A percentile compares a stretch with the other conserved stretches of the same genome.
phyloP scores from a whole-genome alignment of 2,113 vertebrate genomes.

The Pipa parva region DNA sequence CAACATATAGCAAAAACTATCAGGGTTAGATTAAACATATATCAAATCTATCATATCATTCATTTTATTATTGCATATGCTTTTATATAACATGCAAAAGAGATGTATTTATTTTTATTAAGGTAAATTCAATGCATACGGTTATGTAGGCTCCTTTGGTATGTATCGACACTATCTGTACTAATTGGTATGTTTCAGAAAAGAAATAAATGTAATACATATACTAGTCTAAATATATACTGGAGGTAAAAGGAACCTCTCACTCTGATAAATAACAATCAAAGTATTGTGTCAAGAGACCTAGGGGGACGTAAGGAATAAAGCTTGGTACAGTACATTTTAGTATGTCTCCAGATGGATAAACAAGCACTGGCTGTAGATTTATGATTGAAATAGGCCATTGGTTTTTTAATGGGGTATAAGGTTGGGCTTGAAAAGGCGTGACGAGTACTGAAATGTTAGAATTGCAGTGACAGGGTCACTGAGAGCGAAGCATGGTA shows the following conservation, averaged over 20 bases:
- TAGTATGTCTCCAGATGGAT: background rate
- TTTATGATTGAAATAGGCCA: background rate
- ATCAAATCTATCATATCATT: constrained; percentile 8
- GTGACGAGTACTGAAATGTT: background rate
- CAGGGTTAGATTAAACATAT: constrained; percentile 22
- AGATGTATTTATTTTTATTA: background rate
- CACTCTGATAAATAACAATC: constrained; percentile 9
- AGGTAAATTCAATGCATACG: background rate
- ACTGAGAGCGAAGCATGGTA: background rate
- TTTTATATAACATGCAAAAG: background rate
- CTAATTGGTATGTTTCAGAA: background rate
- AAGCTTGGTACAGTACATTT: background rate
- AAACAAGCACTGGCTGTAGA: background rate
- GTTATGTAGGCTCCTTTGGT: background rate
- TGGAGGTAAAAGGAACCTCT: background rate
- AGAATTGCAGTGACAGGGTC: background rate
- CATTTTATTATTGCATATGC: constrained; percentile 6
- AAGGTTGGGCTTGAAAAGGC: background rate
- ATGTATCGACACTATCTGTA: too few relatives aligned
- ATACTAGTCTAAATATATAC: constrained; percentile 1
- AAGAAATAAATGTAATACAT: background rate
- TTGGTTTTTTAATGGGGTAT: background rate
- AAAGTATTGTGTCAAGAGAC: constrained; percentile 11
- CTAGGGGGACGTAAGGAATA: background rate
- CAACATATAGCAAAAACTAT: constrained; percentile 12